Base-by-base conservation (phyloP, 2,797 vertebrate species). In the Centroberyx gerrardi region DNA sequence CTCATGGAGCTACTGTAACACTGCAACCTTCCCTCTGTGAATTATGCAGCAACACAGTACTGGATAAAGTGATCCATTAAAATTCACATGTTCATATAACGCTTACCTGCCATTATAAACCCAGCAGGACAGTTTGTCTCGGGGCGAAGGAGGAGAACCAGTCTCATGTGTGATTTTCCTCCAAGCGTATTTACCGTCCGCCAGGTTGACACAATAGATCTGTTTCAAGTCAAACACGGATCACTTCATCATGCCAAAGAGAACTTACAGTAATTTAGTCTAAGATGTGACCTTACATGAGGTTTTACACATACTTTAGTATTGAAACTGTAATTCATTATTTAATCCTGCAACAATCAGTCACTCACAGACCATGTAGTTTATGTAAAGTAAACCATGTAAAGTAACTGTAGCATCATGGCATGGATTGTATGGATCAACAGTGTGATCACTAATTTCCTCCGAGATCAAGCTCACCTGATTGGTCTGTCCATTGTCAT, bases 121-220 rank as follows among this genome's bases (percentile, higher is more conserved):
- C 98, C 98, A 99, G 91, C 97, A 98, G 86, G 97, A 97, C 68
- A 98, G 94, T 79, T 99, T 99, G 92, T 99, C 97, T 83, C 97
- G 95, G 55, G 97, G 96, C 31, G 97, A 97, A 3, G 98, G 98
- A 72, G 96, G 92, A 3, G 93, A 94, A 40, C 97, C 97, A 33
- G 87, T 89, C 85, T 90, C 92, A 69, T 93, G 92, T 5, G 74
- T 83, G 42, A 97, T 90, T 92, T 95, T 97, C 94, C 92, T 96
- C 97, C 98, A 99, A 36, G 81, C 82, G 77, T 96, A 98, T 76
- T 92, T 94, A 78, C 93, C 95, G 59, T 96, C 95, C 85, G 89
- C 94, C 82, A 99, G 95, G 91, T 96, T 94, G 78, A 98, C 96
- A 48, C 94, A 94, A 88, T 97, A 99, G 58, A 97, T 95, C 97